Base-by-base conservation (phyloP, 2,888 invertebrate genomes). In the Sphecodes monilicornis region DNA sequence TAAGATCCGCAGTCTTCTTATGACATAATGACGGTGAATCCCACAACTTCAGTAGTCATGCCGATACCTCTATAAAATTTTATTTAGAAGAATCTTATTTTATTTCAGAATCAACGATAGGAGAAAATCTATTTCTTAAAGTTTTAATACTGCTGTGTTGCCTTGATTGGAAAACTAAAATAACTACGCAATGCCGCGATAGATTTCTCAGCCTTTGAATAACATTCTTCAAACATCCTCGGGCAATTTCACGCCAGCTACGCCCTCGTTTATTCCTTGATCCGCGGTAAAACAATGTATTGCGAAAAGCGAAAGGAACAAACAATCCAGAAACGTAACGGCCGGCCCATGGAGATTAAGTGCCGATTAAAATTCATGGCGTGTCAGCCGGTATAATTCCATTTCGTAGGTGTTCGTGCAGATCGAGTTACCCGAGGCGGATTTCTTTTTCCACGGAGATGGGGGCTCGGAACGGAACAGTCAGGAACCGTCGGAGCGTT, bases 291-390 rank as follows among this genome's bases (percentile, higher is more conserved):
- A 85, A 86, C 77, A 85, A 77, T 82, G 76, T 64, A 78, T 78
- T 76, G 78, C 86, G 86, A 86, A 77, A 86, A 76, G 86, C 80
- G 86, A 86, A 86, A 84, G 84, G 78, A 74, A 75, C 85, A 76
- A 78, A 78, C 86, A 86, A 87, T 89, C 89, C 76, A 80, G 81
- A 81, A 83, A 80, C 70, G 73, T 86, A 84, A 81, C 82, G 83
- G 79, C 76, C 78, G 73, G 82, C 78, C 73, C 79, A 76, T 57
- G 75, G 70, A 87, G 90, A 90, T 90, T 90, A 90, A 82, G 68
- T 70, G 82, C 70, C 90, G 90, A 90, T 90, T 90, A 90, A 90
- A 90, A 90, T 90, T 90, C 90, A 90, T 86, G 86, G 88, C 86
- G 85, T 86, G 90, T 89, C 90, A 54, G 85, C 84, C 88, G 77